Evolutionary conservation across 2,888 invertebrate genomes (phyloP).

Genomic region (Boloria euphrosyne): DNA sequence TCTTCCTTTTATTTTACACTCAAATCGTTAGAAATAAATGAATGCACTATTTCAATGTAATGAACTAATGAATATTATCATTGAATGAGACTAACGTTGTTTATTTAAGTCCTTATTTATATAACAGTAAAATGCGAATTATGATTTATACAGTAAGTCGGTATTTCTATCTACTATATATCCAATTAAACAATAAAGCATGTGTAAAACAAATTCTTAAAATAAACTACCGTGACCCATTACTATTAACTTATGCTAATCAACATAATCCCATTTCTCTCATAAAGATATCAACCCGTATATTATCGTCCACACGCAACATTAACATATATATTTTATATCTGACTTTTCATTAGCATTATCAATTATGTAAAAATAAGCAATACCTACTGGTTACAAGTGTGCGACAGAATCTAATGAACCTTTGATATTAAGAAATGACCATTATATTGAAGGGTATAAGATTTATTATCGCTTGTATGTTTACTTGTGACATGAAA

Average conservation of each 20-base stretch:
- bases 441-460: constrained; percentile 39
- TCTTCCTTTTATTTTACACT: too few relatives aligned
- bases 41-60: too few relatives aligned
- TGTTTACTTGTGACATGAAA: constrained; percentile 38
- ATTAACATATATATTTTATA: constrained; percentile 50
- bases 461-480: constrained; percentile 47
- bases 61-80: too few relatives aligned
- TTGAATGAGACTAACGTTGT: too few relatives aligned
- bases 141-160: too few relatives aligned
- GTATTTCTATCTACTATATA: background rate
- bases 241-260: constrained; percentile 24
- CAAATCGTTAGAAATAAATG: too few relatives aligned
- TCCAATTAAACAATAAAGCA: background rate
- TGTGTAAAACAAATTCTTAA: background rate
- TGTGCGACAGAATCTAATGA: constrained; percentile 48
- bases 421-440: constrained; percentile 32
- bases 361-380: constrained; percentile 63
- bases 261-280: constrained; percentile 19
- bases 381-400: constrained; percentile 51
- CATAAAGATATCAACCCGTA: constrained; percentile 33
- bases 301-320: constrained; percentile 34
- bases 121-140: too few relatives aligned
- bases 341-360: constrained; percentile 62
- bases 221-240: background rate
- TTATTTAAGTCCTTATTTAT: too few relatives aligned